Base-by-base conservation (phyloP, 2,113 vertebrate genomes). In the Podarcis cretensis region DNA sequence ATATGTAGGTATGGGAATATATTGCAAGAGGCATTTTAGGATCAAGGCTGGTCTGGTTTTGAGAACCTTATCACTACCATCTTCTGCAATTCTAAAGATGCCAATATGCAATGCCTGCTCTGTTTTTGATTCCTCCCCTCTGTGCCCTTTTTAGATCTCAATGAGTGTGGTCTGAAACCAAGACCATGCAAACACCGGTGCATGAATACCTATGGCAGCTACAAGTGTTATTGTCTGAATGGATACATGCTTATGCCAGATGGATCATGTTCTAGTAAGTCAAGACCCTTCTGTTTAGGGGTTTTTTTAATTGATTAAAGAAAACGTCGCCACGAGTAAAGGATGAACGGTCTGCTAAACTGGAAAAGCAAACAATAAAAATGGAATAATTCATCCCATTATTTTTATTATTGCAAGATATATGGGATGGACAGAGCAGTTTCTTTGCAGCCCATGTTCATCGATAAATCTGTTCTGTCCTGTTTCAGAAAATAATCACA, bases 221-320 rank as follows among this genome's bases (percentile, higher is more conserved):
- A 98, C 97, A 99, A 99, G 94, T 99, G 99, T 97, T 99, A 98
- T 97, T 99, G 99, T 88, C 98, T 99, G 81, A 98, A 97, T 0
- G 99, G 99, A 81, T 98, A 98, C 96, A 99, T 99, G 98, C 97
- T 98, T 14, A 96, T 98, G 98, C 97, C 98, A 18, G 98, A 99
- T 20, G 98, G 98, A 92, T 98, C 97, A 2, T 99, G 99, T 97
- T 98, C 98, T 90, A 98, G 99, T 99, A 97, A 76, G 98, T 93
- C 93, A 92, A 93, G 92, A 86, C 91, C 85, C 71, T n/a, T 12
- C 63, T 82, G 77, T 90, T 90, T 91, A 68, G 59, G 73, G 82
- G 86, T 84, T 74, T 69, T 48, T 54, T 54, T 10, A 12, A 54
- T 3, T 54, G 48, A 54, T 54, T 12, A 12, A 40, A 81, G 4